phyloP scores from a whole-genome alignment of 2,113 vertebrate species.

The Syngnathus scovelli region DNA sequence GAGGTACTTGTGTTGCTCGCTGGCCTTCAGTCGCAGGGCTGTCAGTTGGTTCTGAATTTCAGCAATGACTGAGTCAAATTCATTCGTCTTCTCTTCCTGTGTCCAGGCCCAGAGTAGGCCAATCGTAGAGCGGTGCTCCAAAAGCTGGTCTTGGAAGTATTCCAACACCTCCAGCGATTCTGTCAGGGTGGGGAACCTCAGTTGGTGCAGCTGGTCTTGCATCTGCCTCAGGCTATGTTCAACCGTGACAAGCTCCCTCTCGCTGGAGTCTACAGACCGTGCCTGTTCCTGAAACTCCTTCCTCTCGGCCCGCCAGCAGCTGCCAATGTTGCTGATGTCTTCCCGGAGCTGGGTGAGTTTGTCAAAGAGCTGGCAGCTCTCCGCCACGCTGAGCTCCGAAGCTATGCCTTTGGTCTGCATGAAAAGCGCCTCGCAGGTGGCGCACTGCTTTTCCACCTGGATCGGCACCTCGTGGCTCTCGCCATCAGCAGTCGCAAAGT shows the following conservation, averaged over 20 bases:
- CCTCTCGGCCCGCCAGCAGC: constrained; percentile 68
- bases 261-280: constrained; percentile 57
- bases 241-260: constrained; percentile 55
- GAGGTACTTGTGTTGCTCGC: constrained; percentile 67
- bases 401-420: constrained; percentile 67
- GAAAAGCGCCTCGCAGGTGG: constrained; percentile 65
- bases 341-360: constrained; percentile 75
- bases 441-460: constrained; percentile 69
- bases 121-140: constrained; percentile 60
- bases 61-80: constrained; percentile 50
- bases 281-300: constrained; percentile 66
- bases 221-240: constrained; percentile 69
- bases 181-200: constrained; percentile 60
- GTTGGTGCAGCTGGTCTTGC: constrained; percentile 39
- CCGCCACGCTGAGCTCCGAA: constrained; percentile 74
- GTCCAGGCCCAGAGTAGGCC: constrained; percentile 53
- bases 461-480: constrained; percentile 65
- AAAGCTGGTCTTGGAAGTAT: constrained; percentile 51
- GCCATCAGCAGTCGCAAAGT: constrained; percentile 62
- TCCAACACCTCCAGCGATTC: constrained; percentile 50
- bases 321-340: constrained; percentile 66
- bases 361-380: constrained; percentile 75
- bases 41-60: constrained; percentile 68
- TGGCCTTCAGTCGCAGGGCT: constrained; percentile 51
- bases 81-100: constrained; percentile 50